Percentiles rank a stretch among this genome's conserved stretches.
Conservation (phyloP, 1,140 invertebrate genomes). For the Phymastichus coffea region DNA sequence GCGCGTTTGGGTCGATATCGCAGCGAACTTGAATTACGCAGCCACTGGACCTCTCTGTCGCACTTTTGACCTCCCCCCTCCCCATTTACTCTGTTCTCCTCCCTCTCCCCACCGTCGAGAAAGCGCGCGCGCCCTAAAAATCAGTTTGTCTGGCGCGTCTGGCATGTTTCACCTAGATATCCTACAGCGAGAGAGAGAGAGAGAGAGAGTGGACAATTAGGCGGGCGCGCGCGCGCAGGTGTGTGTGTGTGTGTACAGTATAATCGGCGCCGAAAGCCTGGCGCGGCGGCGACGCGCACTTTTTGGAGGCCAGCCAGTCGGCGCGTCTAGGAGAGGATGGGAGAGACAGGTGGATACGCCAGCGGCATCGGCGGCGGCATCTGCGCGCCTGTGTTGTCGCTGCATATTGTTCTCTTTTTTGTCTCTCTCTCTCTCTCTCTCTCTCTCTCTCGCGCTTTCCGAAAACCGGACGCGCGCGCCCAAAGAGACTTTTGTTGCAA, state of each 20-base stretch:
- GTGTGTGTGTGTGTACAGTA: background rate
- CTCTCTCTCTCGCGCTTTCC: too few species aligned
- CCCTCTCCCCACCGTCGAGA: too few species aligned
- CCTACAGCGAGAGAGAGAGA: background rate
- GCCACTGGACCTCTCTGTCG: conserved; percentile 36
- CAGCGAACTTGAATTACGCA: conserved; percentile 51
- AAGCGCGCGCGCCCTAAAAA: background rate
- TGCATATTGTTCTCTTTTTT: too few species aligned
- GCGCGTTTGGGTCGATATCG: conserved; percentile 46
- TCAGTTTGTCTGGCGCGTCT: background rate
- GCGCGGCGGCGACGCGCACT: conserved; percentile 1
- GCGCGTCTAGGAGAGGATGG: background rate
- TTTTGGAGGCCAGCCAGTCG: conserved; percentile 12
- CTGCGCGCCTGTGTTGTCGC: background rate
- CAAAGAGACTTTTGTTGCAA: too few species aligned
- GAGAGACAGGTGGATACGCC: background rate
- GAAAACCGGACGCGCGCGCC: background rate
- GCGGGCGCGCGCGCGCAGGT: background rate
- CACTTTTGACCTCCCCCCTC: background rate
- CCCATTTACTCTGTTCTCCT: too few species aligned
- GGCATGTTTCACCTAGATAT: conserved; percentile 22
- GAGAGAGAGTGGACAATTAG: background rate
- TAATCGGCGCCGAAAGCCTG: background rate
- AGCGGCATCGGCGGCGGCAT: background rate
- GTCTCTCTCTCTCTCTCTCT: too few species aligned